Percentiles rank a stretch among this genome's conserved stretches.
These are phyloP conservation scores for Apostichopus californicus DNA, from an alignment of 35 echinoderm and acorn worm genomes.

Conservation along the genomic window DNA sequence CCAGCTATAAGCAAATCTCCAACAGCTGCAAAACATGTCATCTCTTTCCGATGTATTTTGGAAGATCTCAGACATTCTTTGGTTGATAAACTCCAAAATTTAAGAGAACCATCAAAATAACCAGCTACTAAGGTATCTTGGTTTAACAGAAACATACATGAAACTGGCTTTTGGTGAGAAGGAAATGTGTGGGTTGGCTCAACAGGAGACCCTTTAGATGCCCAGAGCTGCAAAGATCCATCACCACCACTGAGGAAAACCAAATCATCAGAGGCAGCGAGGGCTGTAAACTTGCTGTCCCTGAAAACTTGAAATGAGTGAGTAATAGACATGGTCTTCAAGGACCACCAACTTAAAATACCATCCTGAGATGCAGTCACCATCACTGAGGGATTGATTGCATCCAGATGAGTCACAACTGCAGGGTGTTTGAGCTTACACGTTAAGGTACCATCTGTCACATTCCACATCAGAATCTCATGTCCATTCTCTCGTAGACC, in stretches of 20 bases:
- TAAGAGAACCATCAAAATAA: constrained; percentile 77
- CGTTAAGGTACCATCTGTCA: constrained; percentile 11
- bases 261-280: neutral
- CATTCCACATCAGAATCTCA: constrained; percentile 60
- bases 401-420: constrained; percentile 10
- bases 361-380: constrained; percentile 65
- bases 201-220: neutral
- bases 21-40: constrained; percentile 7
- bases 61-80: constrained; percentile 34
- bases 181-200: constrained; percentile 22
- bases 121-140: constrained; percentile 35
- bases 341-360: constrained; percentile 48
- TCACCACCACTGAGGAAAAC: neutral
- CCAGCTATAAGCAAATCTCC: constrained; percentile 28
- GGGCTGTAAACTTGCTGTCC: neutral
- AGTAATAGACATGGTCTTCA: constrained; percentile 44
- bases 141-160: constrained; percentile 30
- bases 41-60: constrained; percentile 32
- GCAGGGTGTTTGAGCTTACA: constrained; percentile 43
- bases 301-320: constrained; percentile 17
- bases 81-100: constrained; percentile 66
- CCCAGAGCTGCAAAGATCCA: constrained; percentile 28
- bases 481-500: constrained; percentile 50
- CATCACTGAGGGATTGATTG: neutral
- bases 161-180: neutral